Percentiles rank a stretch among this genome's conserved stretches.
Conservation (phyloP, 2,888 invertebrate genomes). For the Conistra vaccinii region DNA sequence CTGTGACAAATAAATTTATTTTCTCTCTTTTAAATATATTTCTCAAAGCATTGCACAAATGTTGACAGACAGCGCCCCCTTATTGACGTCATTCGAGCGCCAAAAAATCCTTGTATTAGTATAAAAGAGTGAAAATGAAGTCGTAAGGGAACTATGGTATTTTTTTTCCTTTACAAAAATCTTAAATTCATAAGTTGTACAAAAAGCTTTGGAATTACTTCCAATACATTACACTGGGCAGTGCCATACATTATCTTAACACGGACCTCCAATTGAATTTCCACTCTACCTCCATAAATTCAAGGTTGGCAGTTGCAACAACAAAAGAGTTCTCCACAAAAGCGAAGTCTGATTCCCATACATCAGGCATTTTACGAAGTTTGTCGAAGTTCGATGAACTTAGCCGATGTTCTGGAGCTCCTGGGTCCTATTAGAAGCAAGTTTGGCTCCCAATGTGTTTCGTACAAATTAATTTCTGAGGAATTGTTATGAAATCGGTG, state of each 20-base stretch:
- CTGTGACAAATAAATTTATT: too few species aligned
- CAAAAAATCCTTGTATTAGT: too few species aligned
- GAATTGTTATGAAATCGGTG: conserved; percentile 24
- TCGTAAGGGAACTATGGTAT: too few species aligned
- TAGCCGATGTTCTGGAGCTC: conserved; percentile 40
- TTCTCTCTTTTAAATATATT: too few species aligned
- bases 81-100: too few species aligned
- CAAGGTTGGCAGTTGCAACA: conserved; percentile 15
- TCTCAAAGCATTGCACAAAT: too few species aligned
- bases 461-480: conserved; percentile 51
- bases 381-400: conserved; percentile 47
- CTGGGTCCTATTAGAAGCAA: conserved; percentile 36
- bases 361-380: conserved; percentile 43
- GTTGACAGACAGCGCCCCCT: too few species aligned
- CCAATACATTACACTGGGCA: conserved; percentile 28
- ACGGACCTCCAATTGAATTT: conserved; percentile 15
- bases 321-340: conserved; percentile 22
- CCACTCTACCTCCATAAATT: not conserved
- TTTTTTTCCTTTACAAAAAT: not conserved
- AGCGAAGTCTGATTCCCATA: conserved; percentile 31
- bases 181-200: not conserved
- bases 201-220: conserved; percentile 17
- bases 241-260: conserved; percentile 22
- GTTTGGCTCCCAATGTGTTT: conserved; percentile 49
- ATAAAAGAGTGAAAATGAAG: too few species aligned